These are phyloP conservation scores for Chaitophorus viminalis DNA, from an alignment of 2,888 invertebrate species.

Conservation along the genomic window DNA sequence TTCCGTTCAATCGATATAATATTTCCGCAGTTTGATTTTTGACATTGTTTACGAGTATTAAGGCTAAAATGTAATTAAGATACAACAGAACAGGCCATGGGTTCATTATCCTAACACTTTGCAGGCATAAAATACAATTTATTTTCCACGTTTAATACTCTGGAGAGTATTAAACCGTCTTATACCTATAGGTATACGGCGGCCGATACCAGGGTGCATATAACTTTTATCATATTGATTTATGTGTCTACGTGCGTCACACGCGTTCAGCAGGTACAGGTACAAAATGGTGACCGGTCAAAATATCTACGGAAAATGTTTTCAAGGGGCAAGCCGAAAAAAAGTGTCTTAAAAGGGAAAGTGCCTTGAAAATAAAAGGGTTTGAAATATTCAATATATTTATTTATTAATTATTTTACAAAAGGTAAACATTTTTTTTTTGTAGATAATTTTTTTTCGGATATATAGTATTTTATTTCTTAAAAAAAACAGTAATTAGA, in stretches of 20 bases:
- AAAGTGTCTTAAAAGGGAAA: too few relatives aligned
- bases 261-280: neutral
- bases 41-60: neutral
- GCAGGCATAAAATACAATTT: neutral
- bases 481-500: too few relatives aligned
- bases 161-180: neutral
- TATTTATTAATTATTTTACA: too few relatives aligned
- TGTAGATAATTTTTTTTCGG: too few relatives aligned
- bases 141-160: neutral
- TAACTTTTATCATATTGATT: constrained; percentile 8
- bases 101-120: neutral
- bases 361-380: too few relatives aligned
- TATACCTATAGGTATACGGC: neutral
- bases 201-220: neutral
- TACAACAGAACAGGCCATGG: neutral
- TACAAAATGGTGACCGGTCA: too few relatives aligned
- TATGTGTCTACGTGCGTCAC: neutral
- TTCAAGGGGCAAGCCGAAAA: too few relatives aligned
- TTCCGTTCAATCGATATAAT: neutral
- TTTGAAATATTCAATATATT: too few relatives aligned
- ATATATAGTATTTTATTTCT: too few relatives aligned
- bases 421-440: too few relatives aligned
- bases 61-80: constrained; percentile 1
- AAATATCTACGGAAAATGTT: too few relatives aligned
- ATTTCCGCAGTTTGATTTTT: neutral